Base-by-base conservation (phyloP, 2,888 invertebrate genomes). In the Nipponacmea schrenckii region DNA sequence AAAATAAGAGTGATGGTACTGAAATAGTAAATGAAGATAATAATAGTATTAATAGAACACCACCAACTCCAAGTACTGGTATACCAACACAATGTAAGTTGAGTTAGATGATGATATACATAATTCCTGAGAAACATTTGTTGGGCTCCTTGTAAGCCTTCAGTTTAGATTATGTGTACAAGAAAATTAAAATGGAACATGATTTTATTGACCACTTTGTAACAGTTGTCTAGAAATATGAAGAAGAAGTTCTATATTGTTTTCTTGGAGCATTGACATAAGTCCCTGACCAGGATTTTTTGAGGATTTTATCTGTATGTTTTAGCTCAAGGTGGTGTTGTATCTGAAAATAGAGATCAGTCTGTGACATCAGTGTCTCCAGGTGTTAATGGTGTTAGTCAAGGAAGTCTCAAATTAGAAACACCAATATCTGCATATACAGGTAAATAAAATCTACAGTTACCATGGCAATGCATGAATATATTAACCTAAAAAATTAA, bases 401-500 rank as follows among this genome's bases (percentile, higher is more conserved):
- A 56, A 24, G 56, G 20, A 20, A 56, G 56, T 56, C 20, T 56
- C 15, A 56, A 56, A 56, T 20, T 56, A 17, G 82, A 81, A 44
- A 84, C 84, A 17, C 84, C 84, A n/a, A 74, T 81, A 71, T 84
- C 84, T 12, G 20, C 56, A 50, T 82, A 80, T 78, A 78, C 82
- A 70, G 84, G 83, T 83, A 69, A 68, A 71, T 39, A 31, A 3
- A 31, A 31, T 31, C 31, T 62, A 26, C 15, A 39, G 12, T 68
- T 71, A 26, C 64, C 27, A 65, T 50, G 10, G n/a, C 62, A 20
- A 48, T n/a, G 14, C 17, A 0, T 45, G 14, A 26, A 20, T 26
- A 39, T 27, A 27, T 64, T 8, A 20, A 31, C 17, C 4, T 67
- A 3, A 4, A 31, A 31, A 7, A 31, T 31, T 7, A 4, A n/a